These are phyloP conservation scores for Limnephilus lunatus DNA, from an alignment of 2,888 invertebrate genomes.

Conservation along the genomic window DNA sequence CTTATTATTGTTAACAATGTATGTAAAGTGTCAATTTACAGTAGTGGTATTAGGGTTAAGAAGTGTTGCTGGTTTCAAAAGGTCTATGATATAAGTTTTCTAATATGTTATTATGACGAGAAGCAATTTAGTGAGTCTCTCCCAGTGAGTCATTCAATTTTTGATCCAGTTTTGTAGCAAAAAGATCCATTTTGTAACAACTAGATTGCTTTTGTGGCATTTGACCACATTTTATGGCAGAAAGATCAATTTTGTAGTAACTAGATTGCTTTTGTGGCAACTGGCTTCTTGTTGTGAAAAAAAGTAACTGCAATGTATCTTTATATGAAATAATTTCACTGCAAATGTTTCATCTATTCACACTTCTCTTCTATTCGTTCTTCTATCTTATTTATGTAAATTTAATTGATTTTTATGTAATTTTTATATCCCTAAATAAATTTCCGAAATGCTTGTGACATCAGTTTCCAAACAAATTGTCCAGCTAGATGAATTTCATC, in stretches of 20 bases:
- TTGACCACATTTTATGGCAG: neutral
- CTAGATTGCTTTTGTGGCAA: too few relatives aligned
- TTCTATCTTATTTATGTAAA: neutral
- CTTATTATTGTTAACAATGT: conserved; percentile 16
- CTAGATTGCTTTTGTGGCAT: neutral
- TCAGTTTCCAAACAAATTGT: neutral
- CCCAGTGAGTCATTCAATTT: neutral
- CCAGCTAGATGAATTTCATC: neutral
- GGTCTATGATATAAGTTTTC: neutral
- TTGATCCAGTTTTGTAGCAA: neutral
- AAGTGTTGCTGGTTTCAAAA: neutral
- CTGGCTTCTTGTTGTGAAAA: neutral
- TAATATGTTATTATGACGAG: neutral
- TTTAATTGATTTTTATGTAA: neutral
- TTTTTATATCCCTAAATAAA: neutral
- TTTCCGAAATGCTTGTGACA: neutral
- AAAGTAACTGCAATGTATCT: neutral
- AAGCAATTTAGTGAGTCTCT: neutral
- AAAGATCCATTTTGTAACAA: neutral
- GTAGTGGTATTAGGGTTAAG: neutral
- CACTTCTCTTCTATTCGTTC: neutral
- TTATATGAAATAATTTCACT: neutral
- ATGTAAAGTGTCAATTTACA: conserved; percentile 26
- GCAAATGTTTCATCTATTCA: neutral
- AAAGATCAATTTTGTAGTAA: neutral